A percentile compares a stretch with the other conserved stretches of the same genome.
Conservation (phyloP, 2,113 vertebrate genomes). For the Heterotilapia buettikoferi region DNA sequence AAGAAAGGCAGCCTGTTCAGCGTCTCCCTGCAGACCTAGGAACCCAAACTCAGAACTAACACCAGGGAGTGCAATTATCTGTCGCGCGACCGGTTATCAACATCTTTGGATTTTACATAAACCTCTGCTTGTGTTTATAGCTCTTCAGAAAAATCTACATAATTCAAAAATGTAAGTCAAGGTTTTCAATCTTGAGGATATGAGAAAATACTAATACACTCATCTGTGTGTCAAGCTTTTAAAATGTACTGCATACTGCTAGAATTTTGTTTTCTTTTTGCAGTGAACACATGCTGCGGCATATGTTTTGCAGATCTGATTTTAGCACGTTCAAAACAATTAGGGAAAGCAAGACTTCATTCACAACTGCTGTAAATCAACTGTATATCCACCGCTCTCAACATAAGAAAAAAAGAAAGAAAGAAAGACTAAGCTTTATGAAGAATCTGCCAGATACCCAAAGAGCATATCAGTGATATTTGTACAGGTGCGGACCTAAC, state of each 20-base stretch:
- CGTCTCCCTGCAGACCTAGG: constrained; percentile 7
- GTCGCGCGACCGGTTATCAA: background rate
- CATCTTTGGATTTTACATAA: background rate
- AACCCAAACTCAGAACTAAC: background rate
- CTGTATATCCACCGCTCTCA: background rate
- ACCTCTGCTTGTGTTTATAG: background rate
- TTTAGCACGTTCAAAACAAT: background rate
- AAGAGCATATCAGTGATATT: background rate
- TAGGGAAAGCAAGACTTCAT: background rate
- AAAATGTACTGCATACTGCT: background rate
- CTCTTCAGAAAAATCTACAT: background rate
- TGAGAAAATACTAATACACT: background rate
- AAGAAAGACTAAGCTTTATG: background rate
- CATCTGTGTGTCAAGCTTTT: background rate
- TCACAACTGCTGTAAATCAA: background rate
- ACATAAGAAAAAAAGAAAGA: background rate
- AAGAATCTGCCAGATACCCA: background rate
- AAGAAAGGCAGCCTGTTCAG: constrained; percentile 12
- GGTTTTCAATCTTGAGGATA: background rate
- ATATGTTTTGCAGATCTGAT: background rate
- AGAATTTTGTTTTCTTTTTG: background rate
- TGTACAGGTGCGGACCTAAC: background rate
- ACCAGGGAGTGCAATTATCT: constrained; percentile 13
- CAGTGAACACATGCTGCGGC: background rate
- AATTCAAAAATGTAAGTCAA: background rate